Conservation (phyloP, 2,113 vertebrate genomes). For the Otocyon megalotis region DNA sequence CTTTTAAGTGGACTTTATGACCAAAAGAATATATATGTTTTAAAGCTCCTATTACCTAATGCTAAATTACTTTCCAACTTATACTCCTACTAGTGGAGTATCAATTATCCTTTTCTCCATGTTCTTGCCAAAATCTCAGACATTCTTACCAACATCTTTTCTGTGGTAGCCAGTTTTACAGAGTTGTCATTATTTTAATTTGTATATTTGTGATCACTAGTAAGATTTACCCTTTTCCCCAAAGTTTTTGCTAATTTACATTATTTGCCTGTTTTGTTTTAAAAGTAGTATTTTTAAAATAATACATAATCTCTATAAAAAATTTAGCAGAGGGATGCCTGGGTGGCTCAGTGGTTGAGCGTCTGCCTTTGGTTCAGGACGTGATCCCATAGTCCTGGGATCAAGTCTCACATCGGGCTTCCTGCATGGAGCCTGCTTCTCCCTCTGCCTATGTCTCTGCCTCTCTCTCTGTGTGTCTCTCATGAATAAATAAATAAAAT, state of each 20-base stretch:
- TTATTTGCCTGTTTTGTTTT: constrained; percentile 50
- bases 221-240: neutral
- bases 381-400: too few species aligned
- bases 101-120: neutral
- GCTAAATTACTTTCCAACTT: neutral
- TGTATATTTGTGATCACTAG: neutral
- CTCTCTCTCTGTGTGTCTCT: too few species aligned
- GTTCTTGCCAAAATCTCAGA: neutral
- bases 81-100: neutral
- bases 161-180: constrained; percentile 38
- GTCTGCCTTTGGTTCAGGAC: too few species aligned
- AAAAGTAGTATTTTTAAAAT: constrained; percentile 1
- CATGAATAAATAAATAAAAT: too few species aligned
- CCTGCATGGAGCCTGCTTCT: too few species aligned
- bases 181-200: constrained; percentile 2
- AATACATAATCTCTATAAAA: neutral
- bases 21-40: constrained; percentile 22
- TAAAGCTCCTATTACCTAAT: neutral
- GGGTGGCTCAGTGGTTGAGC: too few species aligned
- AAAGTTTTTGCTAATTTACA: neutral
- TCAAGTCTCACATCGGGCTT: too few species aligned
- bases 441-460: too few species aligned
- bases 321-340: neutral
- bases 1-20: neutral
- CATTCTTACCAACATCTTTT: constrained; percentile 2